These are phyloP conservation scores for Nycteola revayana DNA, from an alignment of 2,888 invertebrate species.

Conservation along the genomic window DNA sequence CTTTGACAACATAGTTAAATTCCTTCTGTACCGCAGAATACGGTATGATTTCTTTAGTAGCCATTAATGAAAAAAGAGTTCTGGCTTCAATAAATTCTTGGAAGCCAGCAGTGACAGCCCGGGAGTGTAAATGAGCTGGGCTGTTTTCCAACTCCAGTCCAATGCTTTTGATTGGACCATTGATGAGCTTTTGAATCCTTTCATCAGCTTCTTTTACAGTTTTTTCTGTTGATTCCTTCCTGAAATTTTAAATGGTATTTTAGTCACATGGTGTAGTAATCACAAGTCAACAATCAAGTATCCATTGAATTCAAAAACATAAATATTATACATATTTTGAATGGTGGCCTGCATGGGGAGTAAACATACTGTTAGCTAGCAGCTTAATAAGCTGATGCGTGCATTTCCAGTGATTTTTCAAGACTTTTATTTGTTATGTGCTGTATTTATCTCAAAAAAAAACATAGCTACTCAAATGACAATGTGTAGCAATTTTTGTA, in stretches of 20 bases:
- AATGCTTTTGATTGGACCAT: conserved; percentile 79
- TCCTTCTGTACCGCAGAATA: conserved; percentile 82
- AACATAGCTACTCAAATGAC: no score
- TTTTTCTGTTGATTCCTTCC: conserved; percentile 56
- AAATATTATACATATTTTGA: no score
- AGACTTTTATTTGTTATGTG: no score
- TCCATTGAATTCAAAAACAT: no score
- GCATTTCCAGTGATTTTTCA: no score
- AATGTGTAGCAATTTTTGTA: no score
- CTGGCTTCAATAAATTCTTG: conserved; percentile 95
- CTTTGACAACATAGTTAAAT: conserved; percentile 63
- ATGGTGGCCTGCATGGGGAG: no score
- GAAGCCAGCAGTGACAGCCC: conserved; percentile 68
- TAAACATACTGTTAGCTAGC: no score
- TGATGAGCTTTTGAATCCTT: conserved; percentile 84
- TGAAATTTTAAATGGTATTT: conserved; percentile 26
- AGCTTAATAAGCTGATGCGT: no score
- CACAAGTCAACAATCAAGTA: no score
- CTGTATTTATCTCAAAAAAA: no score
- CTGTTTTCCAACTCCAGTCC: conserved; percentile 87
- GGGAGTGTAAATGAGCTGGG: conserved; percentile 81
- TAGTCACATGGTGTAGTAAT: no score
- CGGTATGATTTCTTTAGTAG: conserved; percentile 80
- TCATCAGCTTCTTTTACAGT: conserved; percentile 79
- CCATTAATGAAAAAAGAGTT: conserved; percentile 88